Evolutionary conservation across 2,888 invertebrate species (phyloP).

Genomic region (Tetanocera ferruginea): DNA sequence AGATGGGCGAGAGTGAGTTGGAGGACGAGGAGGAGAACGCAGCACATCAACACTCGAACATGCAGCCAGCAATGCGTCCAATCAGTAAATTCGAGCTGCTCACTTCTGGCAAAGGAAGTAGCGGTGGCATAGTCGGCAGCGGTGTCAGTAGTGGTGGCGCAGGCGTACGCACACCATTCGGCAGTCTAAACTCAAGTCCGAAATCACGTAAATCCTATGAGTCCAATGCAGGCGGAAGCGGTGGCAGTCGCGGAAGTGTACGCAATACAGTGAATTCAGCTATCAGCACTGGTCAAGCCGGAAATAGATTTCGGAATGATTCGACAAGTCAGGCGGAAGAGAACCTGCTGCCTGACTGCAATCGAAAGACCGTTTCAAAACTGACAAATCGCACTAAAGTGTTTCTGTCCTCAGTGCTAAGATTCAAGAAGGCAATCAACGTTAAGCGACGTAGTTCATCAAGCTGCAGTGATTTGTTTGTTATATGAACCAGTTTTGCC

Average conservation of each 20-base stretch:
- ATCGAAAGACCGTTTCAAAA: constrained; percentile 64
- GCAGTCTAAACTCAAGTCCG: constrained; percentile 55
- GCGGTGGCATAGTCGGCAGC: constrained; percentile 29
- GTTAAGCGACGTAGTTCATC: constrained; percentile 66
- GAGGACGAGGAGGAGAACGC: constrained; percentile 64
- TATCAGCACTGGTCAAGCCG: constrained; percentile 26
- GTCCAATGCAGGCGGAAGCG: constrained; percentile 44
- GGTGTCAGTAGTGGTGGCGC: constrained; percentile 40
- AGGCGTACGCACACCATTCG: constrained; percentile 47
- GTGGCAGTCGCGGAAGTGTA: constrained; percentile 38
- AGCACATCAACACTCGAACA: constrained; percentile 45
- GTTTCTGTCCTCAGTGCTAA: constrained; percentile 66
- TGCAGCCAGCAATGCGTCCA: constrained; percentile 36
- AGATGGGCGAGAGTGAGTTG: constrained; percentile 70
- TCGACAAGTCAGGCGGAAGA: constrained; percentile 44
- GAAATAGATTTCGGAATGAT: constrained; percentile 20
- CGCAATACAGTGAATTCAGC: not conserved
- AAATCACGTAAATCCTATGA: constrained; percentile 58
- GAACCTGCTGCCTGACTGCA: constrained; percentile 52
- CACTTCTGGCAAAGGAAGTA: constrained; percentile 48
- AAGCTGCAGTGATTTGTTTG: constrained; percentile 69
- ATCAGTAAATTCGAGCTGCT: constrained; percentile 61
- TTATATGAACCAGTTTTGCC: constrained; percentile 59
- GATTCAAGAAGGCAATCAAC: constrained; percentile 65
- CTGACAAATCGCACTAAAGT: constrained; percentile 66